Evolutionary conservation across 2,888 invertebrate genomes (phyloP), one percentile per base, ranked within the genome.

Genomic region (Tetranychus truncatus): DNA sequence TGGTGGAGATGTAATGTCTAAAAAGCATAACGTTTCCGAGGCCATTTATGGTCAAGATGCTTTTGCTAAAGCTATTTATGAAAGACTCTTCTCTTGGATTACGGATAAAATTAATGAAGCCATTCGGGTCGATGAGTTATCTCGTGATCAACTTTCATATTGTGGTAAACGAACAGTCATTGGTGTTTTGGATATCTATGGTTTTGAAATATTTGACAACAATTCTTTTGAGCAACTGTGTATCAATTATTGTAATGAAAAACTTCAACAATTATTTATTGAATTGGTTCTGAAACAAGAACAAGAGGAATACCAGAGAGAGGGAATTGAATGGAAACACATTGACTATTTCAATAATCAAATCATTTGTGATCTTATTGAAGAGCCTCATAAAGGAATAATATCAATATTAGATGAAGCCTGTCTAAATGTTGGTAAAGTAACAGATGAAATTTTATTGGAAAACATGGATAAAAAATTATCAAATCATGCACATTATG

Each of bases 231-330:
- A 97, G 83, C 97, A 97, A 85, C 94, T 97, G 84, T 97, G 96
- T 84, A 97, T 97, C 81, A 97, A 97, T 84, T 97, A 96, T 84
- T 97, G 96, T 82, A 95, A 95, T 82, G 94, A 95, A 84, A 95
- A 95, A 83, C 86, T 95, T 77, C 94, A 95, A 82, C 94, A 95
- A 83, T 84, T 95, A 77, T 95, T 95, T 83, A 94, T 95, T 81
- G 90, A 93, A 82, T 84, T 94, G 81, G 94, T 94, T 0, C 83
- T 95, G 67, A 91, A 91, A 81, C 91, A 91, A 18, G 94, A 95
- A 82, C 94, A 95, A 82, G 92, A 94, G 81, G 94, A 95, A 82
- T 95, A 95, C 81, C 84, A 89, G 66, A 88, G 88, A 74, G 95
- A 95, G 83, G 93, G 93, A 76, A 73, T 73, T 18, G 73, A 73